These are phyloP conservation scores for Chondrosia reniformis DNA, from an alignment of 37 sponge, comb jelly and placozoan species.

Conservation along the genomic window DNA sequence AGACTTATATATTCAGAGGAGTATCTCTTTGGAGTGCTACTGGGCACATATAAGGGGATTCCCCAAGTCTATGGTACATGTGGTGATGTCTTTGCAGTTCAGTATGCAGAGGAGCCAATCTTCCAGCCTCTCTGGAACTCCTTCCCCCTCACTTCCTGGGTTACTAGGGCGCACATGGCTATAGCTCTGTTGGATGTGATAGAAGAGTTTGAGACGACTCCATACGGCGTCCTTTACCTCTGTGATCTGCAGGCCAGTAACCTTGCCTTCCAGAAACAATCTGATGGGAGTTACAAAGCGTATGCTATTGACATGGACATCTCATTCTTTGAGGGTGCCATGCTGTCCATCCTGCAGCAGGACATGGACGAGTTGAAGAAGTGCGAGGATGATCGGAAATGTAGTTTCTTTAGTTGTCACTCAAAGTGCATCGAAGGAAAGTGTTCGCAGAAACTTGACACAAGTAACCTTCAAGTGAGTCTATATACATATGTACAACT, in stretches of 20 bases:
- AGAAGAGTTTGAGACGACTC: slow-evolving; percentile 7
- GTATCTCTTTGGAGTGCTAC: background rate
- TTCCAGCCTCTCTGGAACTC: too few relatives aligned
- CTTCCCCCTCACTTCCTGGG: background rate
- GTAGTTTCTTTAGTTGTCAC: background rate
- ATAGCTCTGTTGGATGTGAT: slow-evolving; percentile 2
- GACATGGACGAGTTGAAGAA: background rate
- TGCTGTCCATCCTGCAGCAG: background rate
- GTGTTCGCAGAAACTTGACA: slow-evolving; percentile 1
- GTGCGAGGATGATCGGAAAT: background rate
- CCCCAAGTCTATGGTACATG: slow-evolving; percentile 21
- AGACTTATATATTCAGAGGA: background rate
- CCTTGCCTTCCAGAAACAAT: background rate
- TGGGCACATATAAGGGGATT: background rate
- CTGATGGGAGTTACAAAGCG: background rate
- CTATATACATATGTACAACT: background rate
- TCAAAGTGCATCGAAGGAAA: background rate
- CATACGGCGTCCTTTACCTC: slow-evolving; percentile 6
- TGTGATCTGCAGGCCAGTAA: slow-evolving; percentile 11
- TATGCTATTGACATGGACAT: slow-evolving; percentile 15
- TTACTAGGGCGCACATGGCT: background rate
- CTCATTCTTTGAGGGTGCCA: background rate
- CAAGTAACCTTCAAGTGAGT: slow-evolving; percentile 16
- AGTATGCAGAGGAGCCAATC: slow-evolving; percentile 8
- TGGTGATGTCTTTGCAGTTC: background rate